phyloP scores from a whole-genome alignment of 2,888 invertebrate genomes.

The Epirrhoe tristata region DNA sequence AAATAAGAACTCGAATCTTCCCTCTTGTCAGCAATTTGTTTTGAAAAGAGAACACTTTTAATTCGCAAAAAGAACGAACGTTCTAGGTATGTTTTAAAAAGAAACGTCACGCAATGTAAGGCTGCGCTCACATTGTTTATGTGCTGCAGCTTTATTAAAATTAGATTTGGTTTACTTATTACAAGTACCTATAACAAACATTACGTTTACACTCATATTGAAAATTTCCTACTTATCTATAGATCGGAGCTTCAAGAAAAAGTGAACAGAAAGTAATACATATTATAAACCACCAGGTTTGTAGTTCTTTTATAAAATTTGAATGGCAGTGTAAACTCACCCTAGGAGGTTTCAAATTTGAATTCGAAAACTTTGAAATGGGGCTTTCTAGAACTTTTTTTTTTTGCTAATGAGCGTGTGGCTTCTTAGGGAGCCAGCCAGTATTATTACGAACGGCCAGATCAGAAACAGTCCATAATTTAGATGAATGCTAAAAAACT shows the following conservation, averaged over 20 bases:
- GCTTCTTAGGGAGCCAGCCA: conserved; percentile 76
- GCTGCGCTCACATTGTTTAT: conserved; percentile 44
- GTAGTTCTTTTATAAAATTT: not conserved
- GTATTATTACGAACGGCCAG: conserved; percentile 28
- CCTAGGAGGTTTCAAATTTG: conserved; percentile 72
- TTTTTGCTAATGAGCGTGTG: conserved; percentile 69
- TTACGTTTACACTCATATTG: not conserved
- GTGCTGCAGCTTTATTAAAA: not conserved
- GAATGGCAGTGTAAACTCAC: conserved; percentile 43
- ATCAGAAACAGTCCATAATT: conserved; percentile 10
- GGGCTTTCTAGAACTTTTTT: conserved; percentile 71
- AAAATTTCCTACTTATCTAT: not conserved
- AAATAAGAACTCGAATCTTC: conserved; percentile 76
- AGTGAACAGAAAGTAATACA: too few relatives aligned
- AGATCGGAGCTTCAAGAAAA: too few relatives aligned
- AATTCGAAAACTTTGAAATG: conserved; percentile 76
- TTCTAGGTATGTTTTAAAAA: conserved; percentile 81
- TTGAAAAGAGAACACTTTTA: conserved; percentile 83
- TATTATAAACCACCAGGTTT: too few relatives aligned
- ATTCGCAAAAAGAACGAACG: conserved; percentile 81
- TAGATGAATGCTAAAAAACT: conserved; percentile 7
- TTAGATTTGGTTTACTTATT: not conserved
- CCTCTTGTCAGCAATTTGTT: conserved; percentile 84
- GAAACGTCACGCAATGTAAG: conserved; percentile 79
- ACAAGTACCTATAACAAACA: not conserved